Evolutionary conservation across 2,113 vertebrate genomes (phyloP), one percentile per base, ranked within the genome.

Genomic region (Aptenodytes forsteri): DNA sequence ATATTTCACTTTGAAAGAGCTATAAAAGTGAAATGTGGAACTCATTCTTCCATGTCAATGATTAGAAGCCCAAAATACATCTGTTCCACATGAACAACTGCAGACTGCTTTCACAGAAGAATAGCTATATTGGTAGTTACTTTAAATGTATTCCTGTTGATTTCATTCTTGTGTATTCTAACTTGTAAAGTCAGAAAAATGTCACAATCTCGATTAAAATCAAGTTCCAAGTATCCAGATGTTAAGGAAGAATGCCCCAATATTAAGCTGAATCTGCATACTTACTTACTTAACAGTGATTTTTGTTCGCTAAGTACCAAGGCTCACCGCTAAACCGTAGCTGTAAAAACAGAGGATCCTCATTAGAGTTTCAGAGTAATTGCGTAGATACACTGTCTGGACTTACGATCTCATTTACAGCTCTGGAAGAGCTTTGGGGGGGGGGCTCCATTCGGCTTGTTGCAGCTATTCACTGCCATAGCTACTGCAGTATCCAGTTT

Each of bases 1-100:
- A 8, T 49, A 96, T 86, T 95, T 93, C 81, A 84, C 89, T 97
- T 82, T 92, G 96, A 97, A 95, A 95, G 82, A 73, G 26, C 89
- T 65, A 76, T 95, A 97, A 96, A 94, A 97, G 91, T 95, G 97
- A 97, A 97, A 97, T 95, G 97, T 97, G 95, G 93, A 97, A 95
- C 92, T 96, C 92, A 66, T 96, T 98, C 97, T 97, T 97, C 96
- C 96, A 95, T 95, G 92, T 95, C 96, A 92, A 9, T 96, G 93
- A 93, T 95, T 94, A 85, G 83, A 30, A 95, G 90, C 95, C 94
- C 91, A 83, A 97, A 97, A 93, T 94, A 97, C 91, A 96, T 97
- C 91, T 97, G 95, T 96, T 95, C 87, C 92, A 96, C 97, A 97
- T 96, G 96, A 95, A 6, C 87, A 94, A 34, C 64, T 90, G 38